These are phyloP conservation scores for Chrosomus eos DNA, from an alignment of 2,797 vertebrate genomes.

Conservation along the genomic window DNA sequence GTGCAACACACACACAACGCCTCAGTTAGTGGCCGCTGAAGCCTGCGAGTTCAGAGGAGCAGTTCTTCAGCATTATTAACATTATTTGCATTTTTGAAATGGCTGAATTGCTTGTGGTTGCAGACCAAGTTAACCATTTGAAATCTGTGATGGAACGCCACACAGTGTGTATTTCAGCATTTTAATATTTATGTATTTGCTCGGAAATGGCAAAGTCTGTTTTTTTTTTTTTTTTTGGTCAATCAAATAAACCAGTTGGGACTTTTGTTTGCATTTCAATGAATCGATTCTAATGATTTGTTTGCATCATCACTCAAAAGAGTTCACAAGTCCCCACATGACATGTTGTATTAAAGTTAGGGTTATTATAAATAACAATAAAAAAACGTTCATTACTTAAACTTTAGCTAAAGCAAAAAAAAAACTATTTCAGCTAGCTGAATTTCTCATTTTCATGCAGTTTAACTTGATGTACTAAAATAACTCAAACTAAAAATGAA, in stretches of 20 bases:
- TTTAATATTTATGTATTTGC: not conserved
- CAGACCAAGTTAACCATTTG: conserved; percentile 8
- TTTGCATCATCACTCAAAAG: not conserved
- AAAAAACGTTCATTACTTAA: too few relatives aligned
- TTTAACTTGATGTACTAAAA: not conserved
- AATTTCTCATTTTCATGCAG: not conserved
- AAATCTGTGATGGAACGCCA: not conserved
- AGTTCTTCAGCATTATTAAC: not conserved
- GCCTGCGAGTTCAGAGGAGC: not conserved
- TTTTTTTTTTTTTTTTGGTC: not conserved
- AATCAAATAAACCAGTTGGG: not conserved
- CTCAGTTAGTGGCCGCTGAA: conserved; percentile 12
- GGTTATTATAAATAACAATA: not conserved
- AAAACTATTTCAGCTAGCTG: not conserved
- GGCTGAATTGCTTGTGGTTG: not conserved
- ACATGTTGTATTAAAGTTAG: not conserved
- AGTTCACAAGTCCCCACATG: not conserved
- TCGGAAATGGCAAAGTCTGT: not conserved
- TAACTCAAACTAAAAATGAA: not conserved
- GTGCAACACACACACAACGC: conserved; percentile 7
- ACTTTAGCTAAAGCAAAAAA: too few relatives aligned
- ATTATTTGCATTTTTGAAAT: conserved; percentile 20
- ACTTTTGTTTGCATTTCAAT: not conserved
- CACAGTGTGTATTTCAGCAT: not conserved
- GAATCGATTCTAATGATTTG: not conserved